Evolutionary conservation across 2,888 invertebrate species (phyloP), one percentile per base, ranked within the genome.

Genomic region (Dryomyza anilis): DNA sequence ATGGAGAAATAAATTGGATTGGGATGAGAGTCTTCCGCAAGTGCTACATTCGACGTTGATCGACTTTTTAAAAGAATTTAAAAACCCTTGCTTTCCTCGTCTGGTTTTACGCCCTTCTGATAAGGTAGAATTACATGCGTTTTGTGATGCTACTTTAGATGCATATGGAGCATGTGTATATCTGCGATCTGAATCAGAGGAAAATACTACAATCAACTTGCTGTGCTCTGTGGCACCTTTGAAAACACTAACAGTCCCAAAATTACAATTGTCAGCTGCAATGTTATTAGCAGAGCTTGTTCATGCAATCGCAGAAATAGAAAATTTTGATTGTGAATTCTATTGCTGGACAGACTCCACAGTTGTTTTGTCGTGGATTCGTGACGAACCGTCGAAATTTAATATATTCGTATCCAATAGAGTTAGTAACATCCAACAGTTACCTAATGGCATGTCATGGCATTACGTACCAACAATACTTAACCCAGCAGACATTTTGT

Each of bases 1-100:
- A 5, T 70, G 68, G 71, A 70, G 66, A 48, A 56, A 67, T 5
- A 66, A 67, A 21, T 27, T 69, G 3, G 50, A 65, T n/a, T 69
- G 69, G 65, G 67, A 69, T 27, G 67, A 68, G 23, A 70, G 65
- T 45, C 25, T 67, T 21, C 65, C 67, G 19, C 63, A 2, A 16
- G 10, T 8, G 60, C 19, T 16, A 3, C 16, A 46, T 4, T 46
- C 21, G 5, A 33, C 33, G 12, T 33, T 6, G 7, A 12, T 33
- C 12, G 33, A 33, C 33, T 33, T 33, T 6, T 33, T 33, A 8
- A 12, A 6, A 33, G 33, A 33, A 8, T 33, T 33, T 33, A 33
- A 12, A 8, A 33, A 33, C 6, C 12, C 6, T 33, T 8, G 12
- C 12, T 33, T 33, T 33, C 33, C 33, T 8, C 33, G 33, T 12